Conservation (phyloP, 2,113 vertebrate genomes). For the Etheostoma spectabile region DNA sequence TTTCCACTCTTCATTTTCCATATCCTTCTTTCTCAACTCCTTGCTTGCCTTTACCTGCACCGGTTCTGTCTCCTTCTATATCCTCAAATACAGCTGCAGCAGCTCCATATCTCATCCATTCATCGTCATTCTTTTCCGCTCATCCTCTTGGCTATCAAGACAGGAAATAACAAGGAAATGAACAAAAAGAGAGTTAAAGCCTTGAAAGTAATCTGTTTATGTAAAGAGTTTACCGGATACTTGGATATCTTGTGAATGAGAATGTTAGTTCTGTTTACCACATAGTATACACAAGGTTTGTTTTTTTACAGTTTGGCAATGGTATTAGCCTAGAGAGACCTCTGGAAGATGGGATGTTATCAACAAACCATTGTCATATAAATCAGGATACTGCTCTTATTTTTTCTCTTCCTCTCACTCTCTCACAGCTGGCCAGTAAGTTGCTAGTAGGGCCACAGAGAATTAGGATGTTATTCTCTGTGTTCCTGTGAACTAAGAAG, state of each 20-base stretch:
- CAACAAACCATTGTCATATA: constrained; percentile 39
- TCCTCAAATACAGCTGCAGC: constrained; percentile 24
- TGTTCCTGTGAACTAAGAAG: constrained; percentile 41
- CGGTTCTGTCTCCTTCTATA: constrained; percentile 9
- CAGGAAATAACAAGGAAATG: constrained; percentile 18
- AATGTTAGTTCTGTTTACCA: background rate
- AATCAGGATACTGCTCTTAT: constrained; percentile 42
- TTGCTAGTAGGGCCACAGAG: constrained; percentile 52
- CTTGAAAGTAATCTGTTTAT: background rate
- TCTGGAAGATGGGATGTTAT: constrained; percentile 48
- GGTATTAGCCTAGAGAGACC: constrained; percentile 3
- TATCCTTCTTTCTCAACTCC: constrained; percentile 32
- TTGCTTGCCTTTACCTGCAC: constrained; percentile 8
- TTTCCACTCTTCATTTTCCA: constrained; percentile 32
- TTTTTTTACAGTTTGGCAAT: constrained; percentile 17
- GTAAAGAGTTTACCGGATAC: background rate
- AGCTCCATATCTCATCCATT: constrained; percentile 19
- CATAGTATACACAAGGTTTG: background rate
- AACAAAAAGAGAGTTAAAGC: background rate
- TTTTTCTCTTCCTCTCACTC: constrained; percentile 5
- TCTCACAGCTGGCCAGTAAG: constrained; percentile 33
- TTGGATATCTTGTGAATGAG: background rate
- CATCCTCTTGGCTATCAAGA: background rate
- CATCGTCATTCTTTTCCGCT: background rate
- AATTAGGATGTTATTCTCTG: constrained; percentile 58